These are phyloP conservation scores for Rhingia campestris DNA, from an alignment of 2,888 invertebrate species.

Conservation along the genomic window DNA sequence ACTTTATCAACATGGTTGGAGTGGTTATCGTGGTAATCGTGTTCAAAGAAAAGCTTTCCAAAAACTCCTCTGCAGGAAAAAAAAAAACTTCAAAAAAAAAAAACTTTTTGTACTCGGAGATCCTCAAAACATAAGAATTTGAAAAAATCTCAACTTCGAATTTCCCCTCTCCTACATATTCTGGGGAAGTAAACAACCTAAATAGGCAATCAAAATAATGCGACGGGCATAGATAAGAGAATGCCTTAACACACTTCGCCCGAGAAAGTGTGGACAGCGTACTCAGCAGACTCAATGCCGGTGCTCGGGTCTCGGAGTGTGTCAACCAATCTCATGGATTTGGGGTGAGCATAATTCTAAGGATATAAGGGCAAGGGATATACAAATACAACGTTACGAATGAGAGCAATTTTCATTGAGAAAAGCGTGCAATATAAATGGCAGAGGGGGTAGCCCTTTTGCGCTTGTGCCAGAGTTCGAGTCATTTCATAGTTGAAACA, in stretches of 20 bases:
- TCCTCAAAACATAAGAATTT: no score
- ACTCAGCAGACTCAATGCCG: no score
- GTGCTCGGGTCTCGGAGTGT: conserved; percentile 41
- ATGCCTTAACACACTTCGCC: conserved; percentile 55
- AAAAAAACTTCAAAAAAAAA: no score
- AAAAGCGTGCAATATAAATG: conserved; percentile 28
- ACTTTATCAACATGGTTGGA: no score
- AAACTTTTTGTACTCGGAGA: no score
- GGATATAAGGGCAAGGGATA: conserved; percentile 25
- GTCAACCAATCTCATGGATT: conserved; percentile 41
- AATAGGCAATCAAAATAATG: conserved; percentile 69
- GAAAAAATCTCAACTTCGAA: no score
- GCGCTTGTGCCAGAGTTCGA: conserved; percentile 69
- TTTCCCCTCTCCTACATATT: no score
- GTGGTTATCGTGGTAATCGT: no score
- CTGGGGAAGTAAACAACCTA: conserved; percentile 25
- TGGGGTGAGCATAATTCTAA: conserved; percentile 53
- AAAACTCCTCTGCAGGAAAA: no score
- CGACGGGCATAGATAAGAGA: conserved; percentile 43
- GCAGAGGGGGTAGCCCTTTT: conserved; percentile 39
- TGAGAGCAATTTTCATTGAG: conserved; percentile 53
- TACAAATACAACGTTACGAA: conserved; percentile 17
- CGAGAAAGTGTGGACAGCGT: conserved; percentile 41
- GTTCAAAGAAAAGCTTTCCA: no score
- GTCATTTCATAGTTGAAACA: conserved; percentile 26